phyloP scores from a whole-genome alignment of 2,113 vertebrate species.

The Clarias batrachus region DNA sequence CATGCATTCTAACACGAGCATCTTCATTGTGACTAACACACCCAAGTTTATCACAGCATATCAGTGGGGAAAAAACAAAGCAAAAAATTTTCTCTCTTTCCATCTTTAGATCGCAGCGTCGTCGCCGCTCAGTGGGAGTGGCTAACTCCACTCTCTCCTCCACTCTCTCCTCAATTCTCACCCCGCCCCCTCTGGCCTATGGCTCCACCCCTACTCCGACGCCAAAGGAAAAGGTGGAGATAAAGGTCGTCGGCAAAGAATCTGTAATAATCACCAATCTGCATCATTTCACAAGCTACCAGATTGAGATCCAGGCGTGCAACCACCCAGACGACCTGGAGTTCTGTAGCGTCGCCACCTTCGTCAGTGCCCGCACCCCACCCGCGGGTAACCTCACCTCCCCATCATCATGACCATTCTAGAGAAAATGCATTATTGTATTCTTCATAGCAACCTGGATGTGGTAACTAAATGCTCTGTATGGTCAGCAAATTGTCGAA shows the following conservation, averaged over 20 bases:
- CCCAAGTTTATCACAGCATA: neutral
- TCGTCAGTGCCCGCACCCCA: slow-evolving; percentile 91
- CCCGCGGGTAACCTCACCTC: slow-evolving; percentile 78
- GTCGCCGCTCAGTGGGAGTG: slow-evolving; percentile 79
- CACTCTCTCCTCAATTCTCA: slow-evolving; percentile 64
- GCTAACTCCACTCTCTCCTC: slow-evolving; percentile 72
- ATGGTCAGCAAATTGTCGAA: neutral
- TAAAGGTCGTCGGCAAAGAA: slow-evolving; percentile 83
- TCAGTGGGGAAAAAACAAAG: neutral
- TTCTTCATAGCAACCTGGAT: neutral
- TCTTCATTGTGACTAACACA: neutral
- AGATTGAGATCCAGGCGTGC: slow-evolving; percentile 95
- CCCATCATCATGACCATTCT: neutral
- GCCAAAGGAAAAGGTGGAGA: slow-evolving; percentile 69
- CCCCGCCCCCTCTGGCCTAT: slow-evolving; percentile 64
- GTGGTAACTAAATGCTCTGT: neutral
- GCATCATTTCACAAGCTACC: slow-evolving; percentile 92
- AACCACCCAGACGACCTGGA: slow-evolving; percentile 77
- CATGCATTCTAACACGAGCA: neutral
- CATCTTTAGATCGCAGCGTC: slow-evolving; percentile 76
- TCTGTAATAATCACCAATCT: slow-evolving; percentile 87
- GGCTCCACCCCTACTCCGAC: slow-evolving; percentile 65
- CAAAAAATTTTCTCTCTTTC: neutral
- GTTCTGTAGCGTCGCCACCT: slow-evolving; percentile 86
- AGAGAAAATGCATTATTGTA: neutral